These are phyloP conservation scores for Agrilus planipennis DNA, from an alignment of 1,140 invertebrate genomes.

Conservation along the genomic window DNA sequence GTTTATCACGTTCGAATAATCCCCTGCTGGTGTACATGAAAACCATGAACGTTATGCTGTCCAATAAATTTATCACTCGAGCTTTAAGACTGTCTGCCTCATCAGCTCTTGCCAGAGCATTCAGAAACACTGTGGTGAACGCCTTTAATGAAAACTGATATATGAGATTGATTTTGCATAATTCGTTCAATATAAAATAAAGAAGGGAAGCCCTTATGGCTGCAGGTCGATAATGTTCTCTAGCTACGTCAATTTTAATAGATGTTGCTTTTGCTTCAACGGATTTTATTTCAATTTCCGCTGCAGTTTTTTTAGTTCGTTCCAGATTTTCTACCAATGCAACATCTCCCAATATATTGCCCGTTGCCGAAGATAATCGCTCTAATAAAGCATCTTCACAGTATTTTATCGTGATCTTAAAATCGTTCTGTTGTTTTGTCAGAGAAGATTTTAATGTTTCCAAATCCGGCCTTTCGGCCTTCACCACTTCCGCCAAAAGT, in stretches of 20 bases:
- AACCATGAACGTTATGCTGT: conserved; percentile 77
- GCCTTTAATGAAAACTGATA: conserved; percentile 95
- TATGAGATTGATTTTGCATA: conserved; percentile 88
- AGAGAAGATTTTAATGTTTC: conserved; percentile 52
- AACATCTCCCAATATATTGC: conserved; percentile 82
- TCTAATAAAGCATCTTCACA: conserved; percentile 83
- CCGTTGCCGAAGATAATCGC: conserved; percentile 75
- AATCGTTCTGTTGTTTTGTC: conserved; percentile 88
- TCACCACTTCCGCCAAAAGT: conserved; percentile 84
- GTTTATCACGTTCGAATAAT: conserved; percentile 86
- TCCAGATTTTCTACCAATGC: conserved; percentile 87
- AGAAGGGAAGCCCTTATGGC: conserved; percentile 78
- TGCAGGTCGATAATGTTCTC: conserved; percentile 79
- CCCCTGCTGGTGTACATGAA: conserved; percentile 83
- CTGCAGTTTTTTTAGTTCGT: conserved; percentile 84
- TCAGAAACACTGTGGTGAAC: conserved; percentile 85
- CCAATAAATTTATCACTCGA: conserved; percentile 70
- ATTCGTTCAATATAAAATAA: conserved; percentile 90
- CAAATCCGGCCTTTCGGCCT: conserved; percentile 83
- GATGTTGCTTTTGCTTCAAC: conserved; percentile 75
- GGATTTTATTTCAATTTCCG: conserved; percentile 78
- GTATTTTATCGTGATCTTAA: conserved; percentile 84
- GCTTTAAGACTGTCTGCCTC: conserved; percentile 52
- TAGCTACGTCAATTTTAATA: conserved; percentile 76
- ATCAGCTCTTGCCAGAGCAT: conserved; percentile 64